Evolutionary conservation across 2,113 vertebrate genomes (phyloP), one percentile per base, ranked within the genome.

Genomic region (Sula dactylatra): DNA sequence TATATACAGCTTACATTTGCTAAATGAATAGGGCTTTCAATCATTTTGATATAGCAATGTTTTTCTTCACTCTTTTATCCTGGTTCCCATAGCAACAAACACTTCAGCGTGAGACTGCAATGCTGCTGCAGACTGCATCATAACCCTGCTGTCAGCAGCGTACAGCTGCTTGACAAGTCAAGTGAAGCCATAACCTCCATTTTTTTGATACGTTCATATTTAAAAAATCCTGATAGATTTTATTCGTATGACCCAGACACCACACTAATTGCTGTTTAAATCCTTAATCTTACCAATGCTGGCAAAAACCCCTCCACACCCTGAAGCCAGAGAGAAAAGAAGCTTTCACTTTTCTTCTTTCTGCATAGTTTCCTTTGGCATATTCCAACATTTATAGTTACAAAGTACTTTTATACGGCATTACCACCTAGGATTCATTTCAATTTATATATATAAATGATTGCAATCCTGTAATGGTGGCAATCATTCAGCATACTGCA

Each of bases 71-170:
- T 87, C 88, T 65, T 92, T 44, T 26, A 77, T 56, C 56, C 83
- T 7, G 42, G 93, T 96, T 94, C 58, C 94, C 88, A 94, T 95
- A 76, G 95, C 92, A 97, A 97, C 93, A 40, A 38, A 10, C 77
- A 72, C 72, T 70, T 66, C 4, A 71, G 92, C 31, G 4, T 76
- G 82, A 52, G 94, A 86, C 92, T 85, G 95, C 93, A 96, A 82
- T 87, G 97, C 93, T 92, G 93, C 95, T 93, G 87, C 93, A 93
- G 89, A 91, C 42, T 42, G 78, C 94, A 72, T 45, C 79, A 82
- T 2, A 44, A 7, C 74, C 66, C 19, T 0, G 4, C 24, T 15
- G 9, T 36, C 92, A 92, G 64, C 52, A 34, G 45, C 8, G 2
- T 3, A 13, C 62, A 64, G 64, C 82, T 84, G 82, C 56, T 29